phyloP scores from a whole-genome alignment of 1,140 invertebrate genomes.

The Cyclargus thomasi region DNA sequence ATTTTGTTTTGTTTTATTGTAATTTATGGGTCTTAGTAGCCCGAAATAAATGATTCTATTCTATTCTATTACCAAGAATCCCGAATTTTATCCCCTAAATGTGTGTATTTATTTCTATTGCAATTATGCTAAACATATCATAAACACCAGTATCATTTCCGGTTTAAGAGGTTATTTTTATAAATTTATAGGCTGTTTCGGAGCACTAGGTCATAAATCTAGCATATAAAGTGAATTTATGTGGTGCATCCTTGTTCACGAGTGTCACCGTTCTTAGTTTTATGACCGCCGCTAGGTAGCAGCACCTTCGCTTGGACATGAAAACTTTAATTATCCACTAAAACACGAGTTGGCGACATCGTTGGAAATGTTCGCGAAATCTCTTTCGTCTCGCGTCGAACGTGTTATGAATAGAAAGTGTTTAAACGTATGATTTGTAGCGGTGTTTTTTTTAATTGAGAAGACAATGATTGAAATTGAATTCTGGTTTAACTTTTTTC shows the following conservation, averaged over 20 bases:
- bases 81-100: no score
- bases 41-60: no score
- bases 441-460: no score
- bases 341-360: slow-evolving; percentile 10
- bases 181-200: background rate
- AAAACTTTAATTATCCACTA: slow-evolving; percentile 21
- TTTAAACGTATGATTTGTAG: background rate
- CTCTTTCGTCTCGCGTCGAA: slow-evolving; percentile 50
- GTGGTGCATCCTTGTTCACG: slow-evolving; percentile 8
- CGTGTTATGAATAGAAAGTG: background rate
- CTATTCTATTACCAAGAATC: no score
- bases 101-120: no score
- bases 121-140: no score
- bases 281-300: slow-evolving; percentile 14
- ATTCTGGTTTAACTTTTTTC: no score
- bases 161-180: background rate
- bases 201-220: background rate
- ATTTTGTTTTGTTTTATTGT: no score
- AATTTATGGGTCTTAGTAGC: no score
- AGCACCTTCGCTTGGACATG: slow-evolving; percentile 18
- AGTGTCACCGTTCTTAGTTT: slow-evolving; percentile 16
- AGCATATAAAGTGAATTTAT: slow-evolving; percentile 9
- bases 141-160: no score
- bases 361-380: background rate
- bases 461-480: no score